Conservation (phyloP, 2,888 invertebrate species). For the Oscheius onirici region DNA sequence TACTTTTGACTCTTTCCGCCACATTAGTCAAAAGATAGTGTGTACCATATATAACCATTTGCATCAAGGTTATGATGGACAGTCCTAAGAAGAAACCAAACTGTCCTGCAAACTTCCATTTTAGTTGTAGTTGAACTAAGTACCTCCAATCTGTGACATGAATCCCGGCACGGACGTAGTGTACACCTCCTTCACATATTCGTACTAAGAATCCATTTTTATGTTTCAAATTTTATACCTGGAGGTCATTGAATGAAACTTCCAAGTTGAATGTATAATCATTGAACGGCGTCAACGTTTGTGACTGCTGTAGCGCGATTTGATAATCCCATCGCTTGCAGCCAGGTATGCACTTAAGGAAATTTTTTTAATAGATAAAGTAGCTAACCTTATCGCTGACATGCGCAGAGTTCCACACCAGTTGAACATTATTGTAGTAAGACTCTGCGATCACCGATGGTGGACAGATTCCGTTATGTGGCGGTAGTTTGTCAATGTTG, state of each 20-base stretch:
- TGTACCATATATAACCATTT: constrained; percentile 60
- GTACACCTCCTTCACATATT: constrained; percentile 66
- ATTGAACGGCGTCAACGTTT: constrained; percentile 55
- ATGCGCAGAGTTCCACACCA: constrained; percentile 62
- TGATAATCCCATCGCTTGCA: constrained; percentile 69
- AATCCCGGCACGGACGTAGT: constrained; percentile 69
- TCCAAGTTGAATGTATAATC: constrained; percentile 65
- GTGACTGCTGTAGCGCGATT: constrained; percentile 58
- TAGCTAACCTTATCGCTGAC: constrained; percentile 56
- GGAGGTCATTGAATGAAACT: constrained; percentile 65
- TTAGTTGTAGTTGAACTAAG: constrained; percentile 29
- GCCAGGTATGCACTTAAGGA: constrained; percentile 58
- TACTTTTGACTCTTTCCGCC: background rate
- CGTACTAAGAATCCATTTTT: constrained; percentile 49
- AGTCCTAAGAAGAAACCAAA: constrained; percentile 64
- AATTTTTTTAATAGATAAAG: background rate
- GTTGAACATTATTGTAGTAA: constrained; percentile 63
- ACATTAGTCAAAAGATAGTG: constrained; percentile 34
- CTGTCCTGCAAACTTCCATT: constrained; percentile 43
- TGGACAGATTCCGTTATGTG: constrained; percentile 49
- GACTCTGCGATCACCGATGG: constrained; percentile 58
- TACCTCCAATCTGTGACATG: constrained; percentile 69
- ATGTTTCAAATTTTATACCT: constrained; percentile 39
- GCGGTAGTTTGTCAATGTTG: constrained; percentile 45
- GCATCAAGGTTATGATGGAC: constrained; percentile 68